Evolutionary conservation across 2,888 invertebrate species (phyloP), one percentile per base, ranked within the genome.

Genomic region (Galerucella nymphaeae): DNA sequence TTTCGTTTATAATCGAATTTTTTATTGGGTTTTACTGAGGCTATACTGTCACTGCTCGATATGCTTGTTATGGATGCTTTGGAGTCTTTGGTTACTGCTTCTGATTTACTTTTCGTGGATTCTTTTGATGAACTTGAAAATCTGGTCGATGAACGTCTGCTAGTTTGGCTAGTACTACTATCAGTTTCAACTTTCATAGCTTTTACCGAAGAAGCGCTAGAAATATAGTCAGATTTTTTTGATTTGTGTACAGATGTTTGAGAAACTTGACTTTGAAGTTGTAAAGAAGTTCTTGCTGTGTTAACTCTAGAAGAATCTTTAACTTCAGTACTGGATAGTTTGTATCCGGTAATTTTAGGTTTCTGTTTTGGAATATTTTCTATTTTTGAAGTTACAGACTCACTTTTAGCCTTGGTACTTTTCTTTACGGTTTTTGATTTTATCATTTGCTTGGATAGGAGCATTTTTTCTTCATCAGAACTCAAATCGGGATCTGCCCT

Each of bases 381-480:
- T 13, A 57, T n/a, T 58, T 30, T 42, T 66, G n/a, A 1, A 13
- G 6, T 53, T 5, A 16, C 13, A 23, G 66, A 45, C 3, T 71
- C 66, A 20, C 16, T 58, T 66, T 58, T 71, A 6, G 50, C 30
- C 57, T 66, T 73, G 8, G 66, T 16, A 61, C 63, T 74, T 71
- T 71, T 73, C 59, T 77, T 78, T 13, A 66, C 14, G 9, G 30
- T 14, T 73, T 74, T 77, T 48, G 59, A 42, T 69, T 75, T 76
- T 23, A 53, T 6, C 48, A 3, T 68, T 61, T 61, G 61, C 68
- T 78, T 82, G 2, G 81, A 81, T 48, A 80, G 79, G 71, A 66
- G 30, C 70, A 77, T 76, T 30, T 75, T 79, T 62, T 83, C 83
- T 53, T 83, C 82, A 62, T 86, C 86, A 5, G 86, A 86, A 80